These are phyloP conservation scores for Ianthella basta DNA, from an alignment of 37 sponge, comb jelly and placozoan genomes.

Conservation along the genomic window DNA sequence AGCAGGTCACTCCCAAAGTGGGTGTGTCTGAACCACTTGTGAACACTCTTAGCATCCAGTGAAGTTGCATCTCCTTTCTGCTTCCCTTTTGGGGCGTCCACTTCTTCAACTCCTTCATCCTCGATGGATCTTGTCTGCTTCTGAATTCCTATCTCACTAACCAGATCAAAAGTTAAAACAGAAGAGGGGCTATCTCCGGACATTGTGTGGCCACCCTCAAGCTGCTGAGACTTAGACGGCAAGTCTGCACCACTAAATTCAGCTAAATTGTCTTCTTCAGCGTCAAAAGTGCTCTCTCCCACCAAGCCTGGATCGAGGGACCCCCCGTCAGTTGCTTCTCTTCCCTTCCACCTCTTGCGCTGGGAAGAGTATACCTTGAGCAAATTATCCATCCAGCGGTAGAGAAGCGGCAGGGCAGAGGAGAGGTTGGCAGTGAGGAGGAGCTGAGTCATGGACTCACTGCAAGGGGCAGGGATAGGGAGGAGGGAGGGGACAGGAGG, in stretches of 20 bases:
- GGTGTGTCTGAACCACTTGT: slow-evolving; percentile 7
- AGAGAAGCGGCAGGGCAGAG: background rate
- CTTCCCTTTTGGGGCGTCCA: background rate
- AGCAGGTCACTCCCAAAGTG: background rate
- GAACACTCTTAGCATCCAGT: background rate
- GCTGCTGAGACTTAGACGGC: too few relatives aligned
- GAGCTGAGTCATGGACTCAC: background rate
- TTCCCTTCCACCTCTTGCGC: background rate
- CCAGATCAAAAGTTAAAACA: background rate
- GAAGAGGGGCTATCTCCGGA: background rate
- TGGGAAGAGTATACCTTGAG: background rate
- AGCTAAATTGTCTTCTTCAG: background rate
- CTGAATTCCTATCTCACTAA: background rate
- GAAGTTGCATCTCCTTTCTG: background rate
- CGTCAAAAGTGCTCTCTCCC: background rate
- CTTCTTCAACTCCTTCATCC: background rate
- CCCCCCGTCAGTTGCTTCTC: background rate
- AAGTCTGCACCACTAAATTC: background rate
- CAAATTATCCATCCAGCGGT: slow-evolving; percentile 8
- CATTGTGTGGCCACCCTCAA: too few relatives aligned
- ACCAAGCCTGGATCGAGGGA: too few relatives aligned
- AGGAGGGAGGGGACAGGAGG: background rate
- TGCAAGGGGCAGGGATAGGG: background rate
- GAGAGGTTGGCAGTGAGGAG: background rate
- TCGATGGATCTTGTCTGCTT: background rate